A percentile compares a stretch with the other conserved stretches of the same genome.
These are phyloP conservation scores for Pelobates cultripes DNA, from an alignment of 2,797 vertebrate species.

Conservation along the genomic window DNA sequence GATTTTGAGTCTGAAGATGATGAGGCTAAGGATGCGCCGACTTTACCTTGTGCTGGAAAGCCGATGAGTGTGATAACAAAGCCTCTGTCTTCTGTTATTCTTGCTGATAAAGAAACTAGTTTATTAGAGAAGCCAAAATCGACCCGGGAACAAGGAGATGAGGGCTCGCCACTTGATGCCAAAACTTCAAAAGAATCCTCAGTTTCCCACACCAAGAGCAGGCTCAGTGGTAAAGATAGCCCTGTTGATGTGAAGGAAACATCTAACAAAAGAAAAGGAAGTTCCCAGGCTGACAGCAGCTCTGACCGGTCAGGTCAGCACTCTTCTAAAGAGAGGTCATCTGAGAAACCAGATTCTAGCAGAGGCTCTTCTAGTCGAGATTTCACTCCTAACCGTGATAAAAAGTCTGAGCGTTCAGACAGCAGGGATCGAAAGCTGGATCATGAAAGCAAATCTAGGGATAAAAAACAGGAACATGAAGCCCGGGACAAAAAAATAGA, in stretches of 20 bases:
- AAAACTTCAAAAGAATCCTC: constrained; percentile 70
- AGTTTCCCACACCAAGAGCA: constrained; percentile 60
- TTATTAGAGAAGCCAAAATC: constrained; percentile 69
- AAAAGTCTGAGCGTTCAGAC: constrained; percentile 35
- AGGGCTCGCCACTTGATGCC: constrained; percentile 67
- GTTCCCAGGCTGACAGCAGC: constrained; percentile 67
- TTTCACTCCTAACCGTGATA: constrained; percentile 66
- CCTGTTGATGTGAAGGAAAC: constrained; percentile 69
- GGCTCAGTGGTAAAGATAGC: constrained; percentile 71
- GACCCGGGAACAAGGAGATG: constrained; percentile 68
- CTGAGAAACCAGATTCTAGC: constrained; percentile 72
- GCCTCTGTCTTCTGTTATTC: constrained; percentile 63
- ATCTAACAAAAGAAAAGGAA: constrained; percentile 75
- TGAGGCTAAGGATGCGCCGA: constrained; percentile 67
- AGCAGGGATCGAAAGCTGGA: constrained; percentile 40
- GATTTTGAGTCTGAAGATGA: constrained; percentile 85
- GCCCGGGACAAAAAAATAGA: constrained; percentile 75
- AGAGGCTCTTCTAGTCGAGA: constrained; percentile 70
- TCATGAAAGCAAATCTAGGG: constrained; percentile 64
- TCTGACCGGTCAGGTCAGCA: constrained; percentile 70
- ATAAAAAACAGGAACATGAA: constrained; percentile 68
- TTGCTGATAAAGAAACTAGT: constrained; percentile 71
- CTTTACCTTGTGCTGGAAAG: constrained; percentile 63
- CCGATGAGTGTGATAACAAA: constrained; percentile 74
- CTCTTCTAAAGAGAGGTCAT: constrained; percentile 73